phyloP scores from a whole-genome alignment of 1,140 invertebrate species.

The Macrobrachium nipponense region DNA sequence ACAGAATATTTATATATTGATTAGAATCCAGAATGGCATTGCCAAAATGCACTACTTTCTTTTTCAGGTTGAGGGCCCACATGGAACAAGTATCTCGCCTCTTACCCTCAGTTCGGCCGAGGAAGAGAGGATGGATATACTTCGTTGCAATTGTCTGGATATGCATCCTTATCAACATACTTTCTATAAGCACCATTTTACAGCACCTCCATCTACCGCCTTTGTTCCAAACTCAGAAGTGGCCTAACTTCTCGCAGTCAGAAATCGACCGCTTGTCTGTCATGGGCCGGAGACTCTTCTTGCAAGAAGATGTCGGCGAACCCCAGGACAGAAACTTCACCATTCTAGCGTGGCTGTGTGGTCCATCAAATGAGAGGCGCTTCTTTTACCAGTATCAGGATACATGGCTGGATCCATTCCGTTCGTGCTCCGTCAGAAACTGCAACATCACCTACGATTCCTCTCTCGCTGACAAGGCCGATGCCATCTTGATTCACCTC shows the following conservation, averaged over 20 bases:
- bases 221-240: neutral
- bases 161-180: no score
- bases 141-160: no score
- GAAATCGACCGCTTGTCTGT: conserved; percentile 50
- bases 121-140: neutral
- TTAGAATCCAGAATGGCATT: no score
- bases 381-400: conserved; percentile 63
- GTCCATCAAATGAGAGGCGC: conserved; percentile 63
- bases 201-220: no score
- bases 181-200: no score
- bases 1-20: no score
- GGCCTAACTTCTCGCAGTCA: conserved; percentile 31
- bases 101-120: neutral
- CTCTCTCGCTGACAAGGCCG: conserved; percentile 68
- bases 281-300: conserved; percentile 57
- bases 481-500: conserved; percentile 74
- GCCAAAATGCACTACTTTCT: no score
- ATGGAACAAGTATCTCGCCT: neutral
- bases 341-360: conserved; percentile 65
- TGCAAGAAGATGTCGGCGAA: conserved; percentile 49
- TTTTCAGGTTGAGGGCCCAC: neutral
- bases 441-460: conserved; percentile 71
- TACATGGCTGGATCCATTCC: conserved; percentile 70
- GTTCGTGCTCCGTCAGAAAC: conserved; percentile 72
- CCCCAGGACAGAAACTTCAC: conserved; percentile 58